Conservation (phyloP, 2,888 invertebrate species). For the Phyllotreta striolata region DNA sequence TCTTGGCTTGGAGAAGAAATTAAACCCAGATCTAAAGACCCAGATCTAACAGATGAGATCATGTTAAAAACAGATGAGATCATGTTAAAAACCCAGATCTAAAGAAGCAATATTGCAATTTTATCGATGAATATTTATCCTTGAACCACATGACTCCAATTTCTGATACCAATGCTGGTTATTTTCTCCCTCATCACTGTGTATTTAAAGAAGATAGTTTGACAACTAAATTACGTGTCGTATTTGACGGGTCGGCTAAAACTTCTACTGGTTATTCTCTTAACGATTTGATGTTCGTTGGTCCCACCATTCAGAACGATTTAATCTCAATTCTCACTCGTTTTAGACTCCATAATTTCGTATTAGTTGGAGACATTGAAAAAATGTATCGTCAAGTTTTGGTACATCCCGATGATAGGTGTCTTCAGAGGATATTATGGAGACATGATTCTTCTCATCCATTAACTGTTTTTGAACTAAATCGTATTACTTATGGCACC, state of each 20-base stretch:
- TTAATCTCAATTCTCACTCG: slow-evolving; percentile 33
- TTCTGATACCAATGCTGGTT: too few species aligned
- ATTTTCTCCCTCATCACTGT: too few species aligned
- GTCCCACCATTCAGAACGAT: slow-evolving; percentile 38
- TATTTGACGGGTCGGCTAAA: slow-evolving; percentile 25
- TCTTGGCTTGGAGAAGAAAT: slow-evolving; percentile 20
- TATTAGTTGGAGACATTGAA: slow-evolving; percentile 36
- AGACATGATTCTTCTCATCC: slow-evolving; percentile 17
- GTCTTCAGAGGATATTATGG: slow-evolving; percentile 40
- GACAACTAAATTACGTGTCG: slow-evolving; percentile 31
- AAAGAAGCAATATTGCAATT: too few species aligned
- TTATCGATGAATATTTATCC: too few species aligned
- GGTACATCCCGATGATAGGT: slow-evolving; percentile 28
- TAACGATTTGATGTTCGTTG: slow-evolving; percentile 30
- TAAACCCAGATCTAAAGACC: too few species aligned
- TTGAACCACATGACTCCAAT: too few species aligned
- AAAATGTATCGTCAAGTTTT: slow-evolving; percentile 42
- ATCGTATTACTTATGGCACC: slow-evolving; percentile 40
- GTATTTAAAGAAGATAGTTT: slow-evolving; percentile 10
- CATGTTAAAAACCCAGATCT: too few species aligned
- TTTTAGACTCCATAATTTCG: slow-evolving; percentile 36
- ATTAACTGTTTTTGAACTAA: slow-evolving; percentile 31
- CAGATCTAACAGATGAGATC: too few species aligned
- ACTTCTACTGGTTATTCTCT: slow-evolving; percentile 24
- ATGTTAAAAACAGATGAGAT: too few species aligned